Base-by-base conservation (phyloP, 2,113 vertebrate genomes). In the Tyrannus savana region DNA sequence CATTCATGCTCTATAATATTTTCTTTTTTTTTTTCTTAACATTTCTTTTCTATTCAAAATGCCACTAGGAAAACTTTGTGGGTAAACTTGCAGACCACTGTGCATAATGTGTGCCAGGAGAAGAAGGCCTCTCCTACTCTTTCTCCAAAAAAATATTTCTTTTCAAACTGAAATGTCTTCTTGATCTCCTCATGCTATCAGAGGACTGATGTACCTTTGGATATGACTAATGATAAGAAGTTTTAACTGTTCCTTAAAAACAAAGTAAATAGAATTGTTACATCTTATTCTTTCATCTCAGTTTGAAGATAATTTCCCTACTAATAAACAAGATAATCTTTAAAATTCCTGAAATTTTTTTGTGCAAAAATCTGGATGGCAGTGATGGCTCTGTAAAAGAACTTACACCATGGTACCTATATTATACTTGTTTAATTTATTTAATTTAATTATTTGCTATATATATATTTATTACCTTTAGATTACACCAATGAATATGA, bases 361-460 rank as follows among this genome's bases (percentile, higher is more conserved):
- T 4, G 22, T 74, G 10, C 8, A 60, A 69, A 93, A 82, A 60
- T 0, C 0, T 50, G 33, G 23, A 50, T 60, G 2, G 2, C 14
- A 52, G 35, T 3, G 0, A 11, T 69, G 23, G 8, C 19, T 88
- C 33, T 19, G 4, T 47, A 69, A 88, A 73, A 77, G 17, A 49
- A 7, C 2, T 44, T 82, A 6, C 2, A 28, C 21, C 7, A 19
- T 67, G 7, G 0, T 2, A 30, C 18, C 6, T 58, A 16, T 17
- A 63, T 3, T 44, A 12, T 21, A 46, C 7, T 27, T 77, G 5
- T 8, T 21, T 75, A 52, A 15, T 41, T 41, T 41, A 62, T 56
- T 71, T 47, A 66, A 6, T 42, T 42, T 10, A 3, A 33, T 85
- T 69, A 46, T 62, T 71, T 83, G 4, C 3, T 62, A 37, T 7